Percentiles rank a stretch among this genome's conserved stretches.
These are phyloP conservation scores for Junonia oenone DNA, from an alignment of 2,888 invertebrate genomes.

Conservation along the genomic window DNA sequence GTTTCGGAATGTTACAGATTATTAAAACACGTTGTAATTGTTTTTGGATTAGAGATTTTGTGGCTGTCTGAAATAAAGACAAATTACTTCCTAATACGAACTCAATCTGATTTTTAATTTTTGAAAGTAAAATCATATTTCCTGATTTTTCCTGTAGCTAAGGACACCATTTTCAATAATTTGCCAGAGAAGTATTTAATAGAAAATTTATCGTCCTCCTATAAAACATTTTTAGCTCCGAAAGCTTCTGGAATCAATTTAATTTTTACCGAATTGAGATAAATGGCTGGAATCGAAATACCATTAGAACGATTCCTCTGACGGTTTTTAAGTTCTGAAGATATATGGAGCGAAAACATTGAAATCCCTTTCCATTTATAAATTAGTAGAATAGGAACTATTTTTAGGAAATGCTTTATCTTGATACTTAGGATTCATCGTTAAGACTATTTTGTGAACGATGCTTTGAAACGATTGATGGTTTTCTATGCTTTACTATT, in stretches of 20 bases:
- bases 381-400: not conserved
- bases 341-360: not conserved
- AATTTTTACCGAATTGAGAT: constrained; percentile 3
- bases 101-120: no score
- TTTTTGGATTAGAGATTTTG: no score
- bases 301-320: not conserved
- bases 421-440: not conserved
- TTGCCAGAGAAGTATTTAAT: not conserved
- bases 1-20: no score
- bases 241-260: constrained; percentile 4
- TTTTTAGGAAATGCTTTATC: not conserved
- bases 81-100: no score
- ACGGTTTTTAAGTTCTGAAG: not conserved
- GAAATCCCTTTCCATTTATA: not conserved
- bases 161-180: not conserved
- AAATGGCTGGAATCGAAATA: constrained; percentile 3
- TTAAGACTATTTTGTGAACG: no score
- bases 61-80: no score
- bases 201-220: not conserved
- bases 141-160: no score
- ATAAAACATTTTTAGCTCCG: not conserved
- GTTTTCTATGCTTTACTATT: no score
- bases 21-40: no score
- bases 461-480: no score
- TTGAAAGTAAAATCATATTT: no score